Conservation (phyloP, 2,113 vertebrate species). For the Rhynchomys soricoides region DNA sequence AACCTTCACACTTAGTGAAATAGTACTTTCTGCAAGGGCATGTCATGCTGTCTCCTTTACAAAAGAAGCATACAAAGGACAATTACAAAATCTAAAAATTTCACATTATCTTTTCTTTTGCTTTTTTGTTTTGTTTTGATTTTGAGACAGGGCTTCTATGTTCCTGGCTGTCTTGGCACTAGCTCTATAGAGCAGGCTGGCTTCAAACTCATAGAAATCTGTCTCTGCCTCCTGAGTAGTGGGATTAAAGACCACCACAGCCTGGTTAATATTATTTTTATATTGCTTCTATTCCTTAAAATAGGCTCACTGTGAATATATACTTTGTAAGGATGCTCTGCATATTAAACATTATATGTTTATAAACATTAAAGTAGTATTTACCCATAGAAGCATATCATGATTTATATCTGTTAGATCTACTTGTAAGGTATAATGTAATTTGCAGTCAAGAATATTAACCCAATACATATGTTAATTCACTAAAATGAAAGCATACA, state of each 20-base stretch:
- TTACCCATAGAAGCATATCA: not conserved
- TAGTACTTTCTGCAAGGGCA: not conserved
- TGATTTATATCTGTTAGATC: conserved; percentile 32
- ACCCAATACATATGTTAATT: not conserved
- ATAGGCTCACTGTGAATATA: not conserved
- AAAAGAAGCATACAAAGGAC: conserved; percentile 1
- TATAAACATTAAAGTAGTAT: conserved; percentile 34
- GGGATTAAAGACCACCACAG: not conserved
- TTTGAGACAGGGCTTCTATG: not conserved
- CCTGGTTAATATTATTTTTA: not conserved
- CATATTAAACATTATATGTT: not conserved
- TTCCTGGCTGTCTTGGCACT: not conserved
- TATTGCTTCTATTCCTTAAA: not conserved
- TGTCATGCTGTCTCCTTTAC: not conserved
- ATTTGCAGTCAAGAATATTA: conserved; percentile 14
- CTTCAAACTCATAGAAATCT: not conserved
- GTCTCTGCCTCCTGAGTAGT: not conserved
- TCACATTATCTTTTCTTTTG: not conserved
- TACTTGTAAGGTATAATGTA: not conserved
- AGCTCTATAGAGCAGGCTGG: not conserved
- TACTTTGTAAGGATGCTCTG: conserved; percentile 29
- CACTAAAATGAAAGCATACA: conserved; percentile 26
- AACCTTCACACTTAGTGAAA: conserved; percentile 15
- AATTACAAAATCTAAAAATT: not conserved
- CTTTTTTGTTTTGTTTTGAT: too few species aligned